Conservation (phyloP, 2,113 vertebrate genomes). For the Psammodynastes pulverulentus region DNA sequence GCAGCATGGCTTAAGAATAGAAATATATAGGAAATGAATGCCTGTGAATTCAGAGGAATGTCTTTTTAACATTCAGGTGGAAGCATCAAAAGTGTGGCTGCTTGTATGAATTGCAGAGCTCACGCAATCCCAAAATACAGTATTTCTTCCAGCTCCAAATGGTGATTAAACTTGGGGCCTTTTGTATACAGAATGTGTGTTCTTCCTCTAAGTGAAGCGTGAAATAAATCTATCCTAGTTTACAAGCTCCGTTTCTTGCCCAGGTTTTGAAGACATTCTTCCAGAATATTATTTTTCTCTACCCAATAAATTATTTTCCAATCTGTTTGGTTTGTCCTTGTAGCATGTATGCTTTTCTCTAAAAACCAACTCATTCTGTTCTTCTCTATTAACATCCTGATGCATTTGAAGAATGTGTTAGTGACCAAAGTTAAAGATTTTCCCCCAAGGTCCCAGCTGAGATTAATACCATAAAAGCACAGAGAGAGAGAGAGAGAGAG, state of each 20-base stretch:
- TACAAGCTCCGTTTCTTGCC: not conserved
- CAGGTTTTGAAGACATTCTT: not conserved
- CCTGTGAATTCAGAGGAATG: not conserved
- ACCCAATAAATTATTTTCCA: not conserved
- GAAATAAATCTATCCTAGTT: not conserved
- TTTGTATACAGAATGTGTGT: not conserved
- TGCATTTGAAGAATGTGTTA: not conserved
- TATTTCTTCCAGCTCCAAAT: not conserved
- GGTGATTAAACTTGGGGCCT: not conserved
- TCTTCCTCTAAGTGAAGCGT: not conserved
- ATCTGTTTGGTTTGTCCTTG: not conserved
- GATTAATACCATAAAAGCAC: not conserved
- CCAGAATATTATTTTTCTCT: not conserved
- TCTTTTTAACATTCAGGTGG: not conserved
- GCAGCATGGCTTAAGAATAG: not conserved
- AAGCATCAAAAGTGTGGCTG: not conserved
- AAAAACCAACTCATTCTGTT: not conserved
- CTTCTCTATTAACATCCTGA: not conserved
- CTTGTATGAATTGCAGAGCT: not conserved
- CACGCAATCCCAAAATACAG: not conserved
- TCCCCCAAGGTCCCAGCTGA: not conserved
- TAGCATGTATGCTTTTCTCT: not conserved
- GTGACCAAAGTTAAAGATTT: slow-evolving; percentile 7
- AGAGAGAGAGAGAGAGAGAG: not conserved
- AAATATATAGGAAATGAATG: not conserved